Evolutionary conservation across 2,888 invertebrate genomes (phyloP).

Genomic region (Gibbula magus): DNA sequence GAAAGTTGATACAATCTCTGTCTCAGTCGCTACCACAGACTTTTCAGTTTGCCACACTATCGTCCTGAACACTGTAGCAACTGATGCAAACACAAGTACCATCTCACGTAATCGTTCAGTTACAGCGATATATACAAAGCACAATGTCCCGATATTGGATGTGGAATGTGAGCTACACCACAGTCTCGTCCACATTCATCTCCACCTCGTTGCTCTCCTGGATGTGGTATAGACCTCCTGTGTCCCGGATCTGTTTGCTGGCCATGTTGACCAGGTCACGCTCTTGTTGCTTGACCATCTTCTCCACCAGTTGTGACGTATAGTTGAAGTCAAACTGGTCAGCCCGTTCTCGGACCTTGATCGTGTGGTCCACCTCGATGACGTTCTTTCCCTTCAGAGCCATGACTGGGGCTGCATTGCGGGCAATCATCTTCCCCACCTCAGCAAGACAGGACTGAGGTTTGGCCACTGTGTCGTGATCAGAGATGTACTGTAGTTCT

Average conservation of each 20-base stretch:
- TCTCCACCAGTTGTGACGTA: slow-evolving; percentile 57
- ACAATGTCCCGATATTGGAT: no score
- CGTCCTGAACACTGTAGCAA: no score
- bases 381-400: slow-evolving; percentile 68
- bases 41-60: no score
- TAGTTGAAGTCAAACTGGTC: slow-evolving; percentile 61
- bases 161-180: slow-evolving; percentile 39
- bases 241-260: slow-evolving; percentile 63
- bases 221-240: slow-evolving; percentile 63
- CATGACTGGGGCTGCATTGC: slow-evolving; percentile 61
- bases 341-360: slow-evolving; percentile 59
- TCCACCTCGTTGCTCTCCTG: slow-evolving; percentile 62
- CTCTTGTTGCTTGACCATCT: slow-evolving; percentile 63
- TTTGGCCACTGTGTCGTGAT: slow-evolving; percentile 49
- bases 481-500: slow-evolving; percentile 48
- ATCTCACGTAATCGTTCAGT: no score
- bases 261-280: slow-evolving; percentile 61
- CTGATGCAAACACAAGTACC: no score
- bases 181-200: slow-evolving; percentile 58
- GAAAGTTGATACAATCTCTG: no score
- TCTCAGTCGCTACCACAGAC: no score
- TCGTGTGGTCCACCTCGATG: slow-evolving; percentile 67
- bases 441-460: slow-evolving; percentile 55
- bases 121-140: no score
- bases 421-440: slow-evolving; percentile 64